Evolutionary conservation across 2,113 vertebrate genomes (phyloP), one percentile per base, ranked within the genome.

Genomic region (Gracilinanus agilis): DNA sequence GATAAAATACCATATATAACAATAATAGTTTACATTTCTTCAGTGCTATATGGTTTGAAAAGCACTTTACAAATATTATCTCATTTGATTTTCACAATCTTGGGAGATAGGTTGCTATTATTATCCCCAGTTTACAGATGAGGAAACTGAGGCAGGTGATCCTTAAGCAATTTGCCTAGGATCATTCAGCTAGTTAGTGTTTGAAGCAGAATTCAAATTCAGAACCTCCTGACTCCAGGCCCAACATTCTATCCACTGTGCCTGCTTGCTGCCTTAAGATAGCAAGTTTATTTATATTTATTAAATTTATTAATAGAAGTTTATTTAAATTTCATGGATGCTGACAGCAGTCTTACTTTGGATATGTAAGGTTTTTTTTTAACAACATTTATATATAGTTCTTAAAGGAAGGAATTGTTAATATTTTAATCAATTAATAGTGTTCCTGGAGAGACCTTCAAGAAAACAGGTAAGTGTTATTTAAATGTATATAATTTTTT

Each of bases 361-460:
- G 61, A 75, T 75, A 7, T 75, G 4, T n/a, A 75, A 75, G 34
- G n/a, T n/a, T 58, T 75, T n/a, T 75, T n/a, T n/a, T 75, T 5
- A 75, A 75, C 61, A 75, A n/a, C 19, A 75, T n/a, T 61, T 67
- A 67, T 67, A 67, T 75, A 16, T 4, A 44, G 1, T 92, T 92
- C 49, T 25, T 88, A 91, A 92, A 56, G 83, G 23, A 44, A 6
- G 49, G 23, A 92, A 95, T 96, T 94, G 29, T 53, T 91, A 40
- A 58, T 49, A n/a, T 58, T 96, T 67, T 90, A 23, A 54, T 91
- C 6, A 21, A 6, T 53, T 88, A 19, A 61, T 29, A n/a, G n/a
- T 53, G 55, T 24, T 53, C 93, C 29, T 91, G 34, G 19, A 89
- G 93, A 95, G 54, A 11, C 2, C n/a, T 67, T 3, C 90, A 49